Conservation (phyloP, 2,113 vertebrate genomes). For the Perccottus glenii region DNA sequence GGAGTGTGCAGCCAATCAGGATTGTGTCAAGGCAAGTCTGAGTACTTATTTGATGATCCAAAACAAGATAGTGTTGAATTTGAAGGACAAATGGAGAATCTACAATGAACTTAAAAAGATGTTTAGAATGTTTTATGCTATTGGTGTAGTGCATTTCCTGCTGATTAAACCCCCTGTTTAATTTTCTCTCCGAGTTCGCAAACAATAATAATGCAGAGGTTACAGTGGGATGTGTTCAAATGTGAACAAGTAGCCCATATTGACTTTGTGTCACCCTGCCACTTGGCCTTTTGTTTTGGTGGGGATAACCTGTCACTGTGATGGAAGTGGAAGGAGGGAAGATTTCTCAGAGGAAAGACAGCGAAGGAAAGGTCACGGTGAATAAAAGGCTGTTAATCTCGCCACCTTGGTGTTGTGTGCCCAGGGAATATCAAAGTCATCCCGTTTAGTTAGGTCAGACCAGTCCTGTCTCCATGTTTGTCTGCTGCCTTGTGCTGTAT, state of each 20-base stretch:
- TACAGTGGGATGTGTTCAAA: slow-evolving; percentile 54
- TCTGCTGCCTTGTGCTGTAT: slow-evolving; percentile 37
- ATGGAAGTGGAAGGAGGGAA: slow-evolving; percentile 56
- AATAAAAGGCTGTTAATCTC: slow-evolving; percentile 77
- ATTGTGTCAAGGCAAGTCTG: slow-evolving; percentile 42
- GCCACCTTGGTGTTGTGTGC: slow-evolving; percentile 57
- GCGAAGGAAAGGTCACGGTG: slow-evolving; percentile 68
- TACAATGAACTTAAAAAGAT: background rate
- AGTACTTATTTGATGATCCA: slow-evolving; percentile 2
- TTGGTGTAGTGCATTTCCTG: background rate
- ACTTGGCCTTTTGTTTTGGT: slow-evolving; percentile 75
- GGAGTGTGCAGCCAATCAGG: slow-evolving; percentile 40
- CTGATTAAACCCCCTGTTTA: background rate
- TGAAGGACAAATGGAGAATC: background rate
- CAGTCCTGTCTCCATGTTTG: slow-evolving; percentile 55
- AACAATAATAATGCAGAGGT: slow-evolving; percentile 51
- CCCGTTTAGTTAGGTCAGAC: slow-evolving; percentile 62
- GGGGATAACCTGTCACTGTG: slow-evolving; percentile 67
- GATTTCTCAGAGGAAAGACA: slow-evolving; percentile 71
- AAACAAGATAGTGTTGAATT: background rate
- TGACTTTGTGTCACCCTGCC: slow-evolving; percentile 72
- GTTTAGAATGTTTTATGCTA: background rate
- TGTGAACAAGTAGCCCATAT: slow-evolving; percentile 58
- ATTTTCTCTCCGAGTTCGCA: slow-evolving; percentile 1
- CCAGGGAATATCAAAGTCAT: slow-evolving; percentile 76